A percentile compares a stretch with the other conserved stretches of the same genome.
These are phyloP conservation scores for Drosophila niveifrons DNA, from an alignment of 2,888 invertebrate genomes.

Conservation along the genomic window DNA sequence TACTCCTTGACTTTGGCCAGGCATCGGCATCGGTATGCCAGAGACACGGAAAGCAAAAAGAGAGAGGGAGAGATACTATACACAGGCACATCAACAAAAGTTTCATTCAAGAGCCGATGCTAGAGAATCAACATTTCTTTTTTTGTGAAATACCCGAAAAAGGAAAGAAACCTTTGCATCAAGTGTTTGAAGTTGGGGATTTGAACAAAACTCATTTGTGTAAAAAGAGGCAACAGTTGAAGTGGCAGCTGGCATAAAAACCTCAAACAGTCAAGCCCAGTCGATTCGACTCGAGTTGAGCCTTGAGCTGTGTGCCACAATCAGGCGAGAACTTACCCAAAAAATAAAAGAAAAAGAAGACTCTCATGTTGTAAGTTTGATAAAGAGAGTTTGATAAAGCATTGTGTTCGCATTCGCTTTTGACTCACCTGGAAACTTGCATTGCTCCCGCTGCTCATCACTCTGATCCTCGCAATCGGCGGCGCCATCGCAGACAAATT, in stretches of 20 bases:
- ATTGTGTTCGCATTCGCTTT: not conserved
- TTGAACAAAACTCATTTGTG: slow-evolving; percentile 40
- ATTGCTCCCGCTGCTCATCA: slow-evolving; percentile 91
- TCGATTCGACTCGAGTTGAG: not conserved
- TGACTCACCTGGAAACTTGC: slow-evolving; percentile 88
- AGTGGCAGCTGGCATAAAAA: slow-evolving; percentile 22
- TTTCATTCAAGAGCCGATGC: slow-evolving; percentile 33
- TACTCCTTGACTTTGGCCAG: slow-evolving; percentile 54
- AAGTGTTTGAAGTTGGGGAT: slow-evolving; percentile 20
- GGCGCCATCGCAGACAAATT: slow-evolving; percentile 92
- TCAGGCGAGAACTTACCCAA: not conserved
- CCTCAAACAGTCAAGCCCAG: slow-evolving; percentile 30
- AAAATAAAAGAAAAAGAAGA: not conserved
- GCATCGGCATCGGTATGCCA: slow-evolving; percentile 12
- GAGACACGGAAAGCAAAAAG: not conserved
- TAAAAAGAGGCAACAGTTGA: slow-evolving; percentile 33
- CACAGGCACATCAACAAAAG: slow-evolving; percentile 33
- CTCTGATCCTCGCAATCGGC: slow-evolving; percentile 93
- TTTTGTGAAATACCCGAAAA: slow-evolving; percentile 2
- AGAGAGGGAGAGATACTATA: not conserved
- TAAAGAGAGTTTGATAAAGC: not conserved
- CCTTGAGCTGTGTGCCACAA: not conserved
- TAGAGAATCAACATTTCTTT: slow-evolving; percentile 20
- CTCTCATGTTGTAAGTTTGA: not conserved
- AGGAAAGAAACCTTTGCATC: slow-evolving; percentile 14